phyloP scores from a whole-genome alignment of 2,113 vertebrate species.

The Chaenocephalus aceratus region DNA sequence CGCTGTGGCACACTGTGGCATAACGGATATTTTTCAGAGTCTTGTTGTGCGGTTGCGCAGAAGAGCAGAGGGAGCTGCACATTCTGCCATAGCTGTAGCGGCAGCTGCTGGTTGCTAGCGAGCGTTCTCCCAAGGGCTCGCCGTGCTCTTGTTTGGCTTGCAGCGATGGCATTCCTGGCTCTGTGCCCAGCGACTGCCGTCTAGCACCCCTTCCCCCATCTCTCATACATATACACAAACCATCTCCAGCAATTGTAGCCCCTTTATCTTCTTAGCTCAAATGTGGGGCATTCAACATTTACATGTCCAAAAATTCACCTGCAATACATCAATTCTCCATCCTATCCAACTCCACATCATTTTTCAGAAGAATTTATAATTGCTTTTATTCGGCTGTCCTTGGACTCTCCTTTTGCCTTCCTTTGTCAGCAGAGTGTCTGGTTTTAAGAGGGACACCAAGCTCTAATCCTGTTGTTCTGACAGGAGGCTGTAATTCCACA shows the following conservation, averaged over 20 bases:
- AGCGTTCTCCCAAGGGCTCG: conserved; percentile 80
- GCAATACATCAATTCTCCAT: neutral
- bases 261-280: conserved; percentile 49
- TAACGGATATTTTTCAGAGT: neutral
- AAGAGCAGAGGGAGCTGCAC: conserved; percentile 36
- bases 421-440: conserved; percentile 55
- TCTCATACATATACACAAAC: conserved; percentile 47
- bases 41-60: conserved; percentile 21
- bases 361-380: conserved; percentile 37
- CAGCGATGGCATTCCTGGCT: conserved; percentile 90
- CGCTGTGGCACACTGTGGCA: neutral
- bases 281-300: conserved; percentile 38
- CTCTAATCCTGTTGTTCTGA: conserved; percentile 77
- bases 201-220: conserved; percentile 80
- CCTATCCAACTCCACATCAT: conserved; percentile 9
- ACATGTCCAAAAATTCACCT: conserved; percentile 35
- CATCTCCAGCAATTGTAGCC: conserved; percentile 46
- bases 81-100: conserved; percentile 39
- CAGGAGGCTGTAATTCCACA: conserved; percentile 71
- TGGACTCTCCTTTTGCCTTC: conserved; percentile 20
- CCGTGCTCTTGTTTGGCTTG: conserved; percentile 83
- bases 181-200: conserved; percentile 87
- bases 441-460: conserved; percentile 65
- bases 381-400: conserved; percentile 45
- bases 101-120: conserved; percentile 80